Evolutionary conservation across 2,888 invertebrate species (phyloP), one percentile per base, ranked within the genome.

Genomic region (Andrena minutula): DNA sequence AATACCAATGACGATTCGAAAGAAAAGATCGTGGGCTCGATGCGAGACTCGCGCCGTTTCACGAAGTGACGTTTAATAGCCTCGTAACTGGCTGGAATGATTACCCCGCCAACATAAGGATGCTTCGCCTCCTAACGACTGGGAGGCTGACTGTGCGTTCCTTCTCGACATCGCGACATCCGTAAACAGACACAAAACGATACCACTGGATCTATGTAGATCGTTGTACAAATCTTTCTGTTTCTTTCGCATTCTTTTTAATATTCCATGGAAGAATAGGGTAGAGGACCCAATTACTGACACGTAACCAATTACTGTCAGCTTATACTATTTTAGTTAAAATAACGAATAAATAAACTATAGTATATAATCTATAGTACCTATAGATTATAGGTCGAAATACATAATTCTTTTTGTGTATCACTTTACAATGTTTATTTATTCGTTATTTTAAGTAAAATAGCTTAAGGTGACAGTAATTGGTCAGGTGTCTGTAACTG

Each of bases 41-140:
- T 16, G 26, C 58, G 53, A 63, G 81, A 79, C 64, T 69, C 72
- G 79, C 72, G 47, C 12, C 63, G 63, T 84, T 85, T 78, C 84
- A 84, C 83, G 81, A 86, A 85, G 85, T 79, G 80, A 85, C 87
- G 79, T 84, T 86, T 88, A 89, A 89, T 85, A 83, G 88, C 83
- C 79, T 88, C 86, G 86, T 89, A 88, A 89, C 88, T 88, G 85
- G 86, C 85, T 85, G 83, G 88, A 87, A 82, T 86, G 89, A 89
- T 89, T 89, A 87, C 83, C 77, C 74, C 78, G 72, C 85, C 69
- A 85, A 78, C 78, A 78, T 73, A 51, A 75, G 65, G 73, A 63
- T 58, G 65, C 74, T 61, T 65, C 66, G 63, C 73, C 71, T 63
- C 61, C 58, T 61, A 51, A 10, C n/a, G 32, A 73, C 53, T 63